A percentile compares a stretch with the other conserved stretches of the same genome.
Evolutionary conservation across 92 coral and sea anemone genomes (phyloP).

Genomic region (Epizoanthus fatuus): DNA sequence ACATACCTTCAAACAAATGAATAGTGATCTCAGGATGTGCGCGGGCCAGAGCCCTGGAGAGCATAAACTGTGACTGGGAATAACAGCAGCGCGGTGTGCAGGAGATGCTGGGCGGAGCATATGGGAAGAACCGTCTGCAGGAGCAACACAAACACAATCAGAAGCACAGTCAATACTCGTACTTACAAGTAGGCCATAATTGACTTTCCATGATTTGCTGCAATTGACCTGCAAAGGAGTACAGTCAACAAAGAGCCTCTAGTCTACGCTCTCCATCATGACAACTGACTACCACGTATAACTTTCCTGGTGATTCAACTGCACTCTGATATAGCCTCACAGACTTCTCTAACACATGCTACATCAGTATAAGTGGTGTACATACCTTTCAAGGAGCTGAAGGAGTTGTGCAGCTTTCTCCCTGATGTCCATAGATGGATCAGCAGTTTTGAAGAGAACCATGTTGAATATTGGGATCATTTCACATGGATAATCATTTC

Average conservation of each 20-base stretch:
- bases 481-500: slow-evolving; percentile 95
- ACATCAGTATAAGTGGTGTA: not conserved
- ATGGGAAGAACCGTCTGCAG: slow-evolving; percentile 94
- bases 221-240: not conserved
- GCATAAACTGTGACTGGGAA: slow-evolving; percentile 89
- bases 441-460: slow-evolving; percentile 96
- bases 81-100: slow-evolving; percentile 90
- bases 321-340: too few relatives aligned
- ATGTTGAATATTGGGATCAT: slow-evolving; percentile 94
- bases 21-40: slow-evolving; percentile 98
- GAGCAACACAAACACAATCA: not conserved
- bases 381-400: slow-evolving; percentile 93
- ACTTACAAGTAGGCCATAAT: not conserved
- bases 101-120: slow-evolving; percentile 92
- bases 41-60: slow-evolving; percentile 88
- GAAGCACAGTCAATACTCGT: not conserved
- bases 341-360: not conserved
- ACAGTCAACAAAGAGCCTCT: too few relatives aligned
- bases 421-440: slow-evolving; percentile 84
- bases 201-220: not conserved
- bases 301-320: not conserved
- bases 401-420: slow-evolving; percentile 98
- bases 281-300: too few relatives aligned
- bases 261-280: too few relatives aligned
- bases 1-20: slow-evolving; percentile 95